Conservation (phyloP, 2,888 invertebrate genomes). For the Cryptus viduatorius region DNA sequence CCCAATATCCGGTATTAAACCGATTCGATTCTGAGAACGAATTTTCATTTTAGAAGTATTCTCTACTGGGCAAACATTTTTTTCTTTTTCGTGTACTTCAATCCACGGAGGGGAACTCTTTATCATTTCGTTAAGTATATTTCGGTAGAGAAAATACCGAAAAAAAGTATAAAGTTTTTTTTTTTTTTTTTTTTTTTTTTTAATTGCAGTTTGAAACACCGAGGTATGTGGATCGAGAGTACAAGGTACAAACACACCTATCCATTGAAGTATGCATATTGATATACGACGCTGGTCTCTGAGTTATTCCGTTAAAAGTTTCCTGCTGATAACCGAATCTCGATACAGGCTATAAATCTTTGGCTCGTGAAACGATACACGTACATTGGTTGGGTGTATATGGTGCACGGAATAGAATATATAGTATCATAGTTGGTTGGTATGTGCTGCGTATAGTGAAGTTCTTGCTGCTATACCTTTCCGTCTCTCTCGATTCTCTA, state of each 20-base stretch:
- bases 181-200: constrained; percentile 15
- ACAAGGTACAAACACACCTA: constrained; percentile 17
- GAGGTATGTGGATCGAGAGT: constrained; percentile 4
- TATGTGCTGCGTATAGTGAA: constrained; percentile 39
- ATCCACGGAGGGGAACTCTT: neutral
- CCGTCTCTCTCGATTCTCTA: constrained; percentile 35
- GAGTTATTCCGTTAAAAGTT: constrained; percentile 74
- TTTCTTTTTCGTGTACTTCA: neutral
- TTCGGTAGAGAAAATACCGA: neutral
- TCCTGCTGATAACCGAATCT: constrained; percentile 73
- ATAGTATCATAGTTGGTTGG: constrained; percentile 28
- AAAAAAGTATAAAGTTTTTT: neutral
- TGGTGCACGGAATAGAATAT: constrained; percentile 38
- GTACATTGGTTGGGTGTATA: constrained; percentile 46
- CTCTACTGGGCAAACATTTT: neutral
- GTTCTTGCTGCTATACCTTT: constrained; percentile 35
- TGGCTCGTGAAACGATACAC: constrained; percentile 71
- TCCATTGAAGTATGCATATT: constrained; percentile 67
- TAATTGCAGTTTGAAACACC: constrained; percentile 48
- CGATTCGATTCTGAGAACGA: too few species aligned
- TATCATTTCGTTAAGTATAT: constrained; percentile 17
- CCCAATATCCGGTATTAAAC: too few species aligned
- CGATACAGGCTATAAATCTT: constrained; percentile 73
- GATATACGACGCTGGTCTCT: constrained; percentile 65
- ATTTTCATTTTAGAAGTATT: neutral